These are phyloP conservation scores for Poeciliopsis retropinna DNA, from an alignment of 2,113 vertebrate species.

Conservation along the genomic window DNA sequence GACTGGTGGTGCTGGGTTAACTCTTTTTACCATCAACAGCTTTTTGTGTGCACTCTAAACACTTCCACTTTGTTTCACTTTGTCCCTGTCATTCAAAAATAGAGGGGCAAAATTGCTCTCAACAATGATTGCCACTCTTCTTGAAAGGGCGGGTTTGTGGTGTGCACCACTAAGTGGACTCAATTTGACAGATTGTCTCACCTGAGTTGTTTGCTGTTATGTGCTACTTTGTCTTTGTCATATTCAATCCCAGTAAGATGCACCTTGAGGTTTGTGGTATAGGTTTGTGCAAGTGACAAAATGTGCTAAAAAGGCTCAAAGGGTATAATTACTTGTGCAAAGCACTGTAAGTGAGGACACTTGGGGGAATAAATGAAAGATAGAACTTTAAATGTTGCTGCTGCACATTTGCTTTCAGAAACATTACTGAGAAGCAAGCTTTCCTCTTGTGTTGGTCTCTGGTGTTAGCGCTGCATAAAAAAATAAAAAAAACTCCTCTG, in stretches of 20 bases:
- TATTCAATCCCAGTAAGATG: not conserved
- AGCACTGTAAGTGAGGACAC: not conserved
- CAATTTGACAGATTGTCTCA: not conserved
- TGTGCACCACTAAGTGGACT: not conserved
- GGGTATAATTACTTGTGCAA: not conserved
- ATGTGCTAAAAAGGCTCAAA: not conserved
- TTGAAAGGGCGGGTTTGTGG: not conserved
- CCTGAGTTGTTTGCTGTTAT: not conserved
- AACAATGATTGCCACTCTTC: not conserved
- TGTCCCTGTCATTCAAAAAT: not conserved
- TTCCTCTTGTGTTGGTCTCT: conserved; percentile 6
- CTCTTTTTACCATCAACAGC: not conserved
- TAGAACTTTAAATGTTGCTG: conserved; percentile 1
- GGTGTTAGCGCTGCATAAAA: not conserved
- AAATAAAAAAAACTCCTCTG: not conserved
- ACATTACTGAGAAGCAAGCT: not conserved
- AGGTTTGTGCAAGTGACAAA: not conserved
- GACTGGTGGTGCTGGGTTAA: no score
- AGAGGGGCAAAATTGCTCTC: not conserved
- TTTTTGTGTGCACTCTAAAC: not conserved
- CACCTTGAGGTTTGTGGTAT: not conserved
- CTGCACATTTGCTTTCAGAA: conserved; percentile 2
- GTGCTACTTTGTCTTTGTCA: not conserved
- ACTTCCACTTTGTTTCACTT: not conserved
- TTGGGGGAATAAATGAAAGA: conserved; percentile 22